phyloP scores from a whole-genome alignment of 2,113 vertebrate genomes.

The Seriola quinqueradiata region DNA sequence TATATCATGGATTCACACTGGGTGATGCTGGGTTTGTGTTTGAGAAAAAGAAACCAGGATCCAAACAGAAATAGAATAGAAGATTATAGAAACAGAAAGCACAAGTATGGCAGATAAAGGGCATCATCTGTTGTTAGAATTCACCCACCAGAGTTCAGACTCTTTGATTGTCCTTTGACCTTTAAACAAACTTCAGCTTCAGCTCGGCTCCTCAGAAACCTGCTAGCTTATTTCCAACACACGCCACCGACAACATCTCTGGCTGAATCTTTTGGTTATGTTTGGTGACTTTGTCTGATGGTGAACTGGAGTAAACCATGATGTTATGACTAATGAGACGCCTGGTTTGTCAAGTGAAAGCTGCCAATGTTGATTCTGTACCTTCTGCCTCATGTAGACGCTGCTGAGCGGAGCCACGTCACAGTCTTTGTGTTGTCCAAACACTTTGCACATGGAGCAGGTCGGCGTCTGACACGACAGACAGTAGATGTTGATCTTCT shows the following conservation, averaged over 20 bases:
- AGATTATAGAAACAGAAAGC: constrained; percentile 15
- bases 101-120: constrained; percentile 20
- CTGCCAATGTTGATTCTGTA: constrained; percentile 50
- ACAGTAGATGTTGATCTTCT: constrained; percentile 95
- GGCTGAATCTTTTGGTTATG: not conserved
- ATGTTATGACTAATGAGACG: not conserved
- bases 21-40: not conserved
- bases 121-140: not conserved
- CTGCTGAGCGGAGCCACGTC: constrained; percentile 89
- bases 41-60: not conserved
- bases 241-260: not conserved
- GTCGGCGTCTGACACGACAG: constrained; percentile 91
- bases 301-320: not conserved
- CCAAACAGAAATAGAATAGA: not conserved
- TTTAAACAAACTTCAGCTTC: constrained; percentile 23
- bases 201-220: not conserved
- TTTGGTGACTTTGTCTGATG: no score
- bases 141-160: not conserved
- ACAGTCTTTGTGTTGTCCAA: constrained; percentile 91
- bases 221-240: not conserved
- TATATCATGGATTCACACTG: not conserved
- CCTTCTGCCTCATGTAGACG: constrained; percentile 90
- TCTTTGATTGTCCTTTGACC: constrained; percentile 18
- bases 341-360: no score
- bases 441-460: constrained; percentile 96